Conservation (phyloP, 2,113 vertebrate species). For the Erythrolamprus reginae region DNA sequence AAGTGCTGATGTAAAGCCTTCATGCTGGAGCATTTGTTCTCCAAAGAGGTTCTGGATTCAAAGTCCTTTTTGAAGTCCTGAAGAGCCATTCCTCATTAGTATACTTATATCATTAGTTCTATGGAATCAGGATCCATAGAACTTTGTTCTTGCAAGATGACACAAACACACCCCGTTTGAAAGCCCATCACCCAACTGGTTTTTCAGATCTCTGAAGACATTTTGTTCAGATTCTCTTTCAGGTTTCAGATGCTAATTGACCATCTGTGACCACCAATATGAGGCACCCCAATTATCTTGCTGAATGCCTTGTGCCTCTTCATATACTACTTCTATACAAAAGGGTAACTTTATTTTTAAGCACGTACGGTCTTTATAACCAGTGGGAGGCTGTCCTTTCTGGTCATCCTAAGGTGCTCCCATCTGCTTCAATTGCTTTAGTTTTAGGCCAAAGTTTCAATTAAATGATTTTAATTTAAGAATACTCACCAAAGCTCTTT, state of each 20-base stretch:
- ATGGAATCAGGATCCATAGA: neutral
- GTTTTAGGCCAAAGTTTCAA: neutral
- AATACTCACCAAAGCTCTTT: neutral
- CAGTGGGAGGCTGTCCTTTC: neutral
- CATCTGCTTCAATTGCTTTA: neutral
- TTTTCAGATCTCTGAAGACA: neutral
- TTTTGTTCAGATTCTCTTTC: neutral
- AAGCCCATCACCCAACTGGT: neutral
- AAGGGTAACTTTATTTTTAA: neutral
- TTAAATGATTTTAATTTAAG: constrained; percentile 10
- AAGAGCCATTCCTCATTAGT: neutral
- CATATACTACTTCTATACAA: neutral
- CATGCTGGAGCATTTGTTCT: neutral
- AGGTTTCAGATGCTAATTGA: neutral
- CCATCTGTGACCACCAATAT: neutral
- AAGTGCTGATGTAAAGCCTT: neutral
- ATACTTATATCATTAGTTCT: neutral
- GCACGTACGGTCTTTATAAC: neutral
- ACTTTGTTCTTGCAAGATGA: neutral
- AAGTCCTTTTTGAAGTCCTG: neutral
- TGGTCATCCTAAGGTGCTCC: neutral
- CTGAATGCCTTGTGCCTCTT: neutral
- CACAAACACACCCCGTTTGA: neutral
- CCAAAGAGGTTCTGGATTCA: neutral
- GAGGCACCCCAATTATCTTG: neutral